These are phyloP conservation scores for Hypanus sabinus DNA, from an alignment of 2,113 vertebrate species.

Conservation along the genomic window DNA sequence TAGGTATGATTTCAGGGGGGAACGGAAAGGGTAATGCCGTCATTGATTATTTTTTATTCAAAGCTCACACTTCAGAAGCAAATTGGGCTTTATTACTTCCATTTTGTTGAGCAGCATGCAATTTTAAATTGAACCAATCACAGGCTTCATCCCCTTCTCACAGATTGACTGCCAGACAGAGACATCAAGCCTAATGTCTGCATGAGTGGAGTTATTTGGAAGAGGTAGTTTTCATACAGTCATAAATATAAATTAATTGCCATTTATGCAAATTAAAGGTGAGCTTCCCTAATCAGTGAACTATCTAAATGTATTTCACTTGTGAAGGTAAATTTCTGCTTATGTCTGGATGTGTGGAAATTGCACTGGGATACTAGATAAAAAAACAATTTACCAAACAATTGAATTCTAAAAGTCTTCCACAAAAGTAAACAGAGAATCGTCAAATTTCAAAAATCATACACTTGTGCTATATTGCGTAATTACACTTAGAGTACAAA, in stretches of 20 bases:
- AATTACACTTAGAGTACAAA: background rate
- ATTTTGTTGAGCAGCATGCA: slow-evolving; percentile 4
- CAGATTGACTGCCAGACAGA: slow-evolving; percentile 1
- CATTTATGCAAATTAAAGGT: background rate
- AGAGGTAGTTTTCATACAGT: background rate
- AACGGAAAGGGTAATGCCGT: background rate
- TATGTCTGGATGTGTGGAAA: background rate
- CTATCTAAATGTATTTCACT: background rate
- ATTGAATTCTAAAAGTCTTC: background rate
- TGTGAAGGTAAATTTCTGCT: background rate
- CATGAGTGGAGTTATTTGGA: background rate
- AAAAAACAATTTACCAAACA: background rate
- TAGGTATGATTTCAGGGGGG: background rate
- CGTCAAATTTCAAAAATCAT: background rate
- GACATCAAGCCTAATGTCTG: background rate
- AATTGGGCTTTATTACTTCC: slow-evolving; percentile 13
- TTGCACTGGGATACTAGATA: background rate
- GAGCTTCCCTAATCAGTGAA: background rate
- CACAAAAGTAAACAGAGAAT: background rate
- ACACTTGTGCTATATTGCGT: background rate
- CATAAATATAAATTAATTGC: background rate
- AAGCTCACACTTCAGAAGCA: background rate
- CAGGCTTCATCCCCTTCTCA: background rate
- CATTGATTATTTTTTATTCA: background rate
- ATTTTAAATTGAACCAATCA: slow-evolving; percentile 17